Percentiles rank a stretch among this genome's conserved stretches.
These are phyloP conservation scores for Bothrops alternatus DNA, from an alignment of 2,797 vertebrate species.

Conservation along the genomic window DNA sequence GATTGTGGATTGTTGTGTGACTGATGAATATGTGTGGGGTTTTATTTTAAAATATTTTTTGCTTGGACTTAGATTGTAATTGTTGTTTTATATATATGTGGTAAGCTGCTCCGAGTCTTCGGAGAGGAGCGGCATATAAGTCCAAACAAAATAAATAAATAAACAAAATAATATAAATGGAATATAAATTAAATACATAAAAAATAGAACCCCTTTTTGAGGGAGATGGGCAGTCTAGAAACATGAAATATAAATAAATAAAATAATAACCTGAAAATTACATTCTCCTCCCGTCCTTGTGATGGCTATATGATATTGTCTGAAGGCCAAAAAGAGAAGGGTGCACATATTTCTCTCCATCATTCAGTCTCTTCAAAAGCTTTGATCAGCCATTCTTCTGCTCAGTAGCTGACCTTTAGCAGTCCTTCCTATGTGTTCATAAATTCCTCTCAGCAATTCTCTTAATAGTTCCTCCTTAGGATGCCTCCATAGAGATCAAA, in stretches of 20 bases:
- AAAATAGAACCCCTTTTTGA: background rate
- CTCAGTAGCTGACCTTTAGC: background rate
- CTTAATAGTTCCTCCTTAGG: background rate
- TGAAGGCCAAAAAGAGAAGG: background rate
- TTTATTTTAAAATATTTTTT: too few species aligned
- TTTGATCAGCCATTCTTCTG: background rate
- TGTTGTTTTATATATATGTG: too few species aligned
- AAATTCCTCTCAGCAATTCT: background rate
- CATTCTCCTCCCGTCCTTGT: background rate
- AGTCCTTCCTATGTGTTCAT: background rate
- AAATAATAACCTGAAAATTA: background rate
- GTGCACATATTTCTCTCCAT: background rate
- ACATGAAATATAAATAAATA: background rate
- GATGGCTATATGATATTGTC: background rate
- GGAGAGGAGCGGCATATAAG: too few species aligned
- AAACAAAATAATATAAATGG: background rate
- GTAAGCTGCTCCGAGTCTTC: too few species aligned
- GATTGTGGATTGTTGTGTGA: too few species aligned
- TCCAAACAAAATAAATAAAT: too few species aligned
- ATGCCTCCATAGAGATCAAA: background rate
- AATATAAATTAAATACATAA: background rate
- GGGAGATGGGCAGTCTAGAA: background rate
- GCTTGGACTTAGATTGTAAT: too few species aligned
- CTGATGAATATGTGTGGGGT: too few species aligned
- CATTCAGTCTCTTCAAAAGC: background rate